Evolutionary conservation across 1,140 invertebrate species (phyloP).

Genomic region (Asbolus verrucosus): DNA sequence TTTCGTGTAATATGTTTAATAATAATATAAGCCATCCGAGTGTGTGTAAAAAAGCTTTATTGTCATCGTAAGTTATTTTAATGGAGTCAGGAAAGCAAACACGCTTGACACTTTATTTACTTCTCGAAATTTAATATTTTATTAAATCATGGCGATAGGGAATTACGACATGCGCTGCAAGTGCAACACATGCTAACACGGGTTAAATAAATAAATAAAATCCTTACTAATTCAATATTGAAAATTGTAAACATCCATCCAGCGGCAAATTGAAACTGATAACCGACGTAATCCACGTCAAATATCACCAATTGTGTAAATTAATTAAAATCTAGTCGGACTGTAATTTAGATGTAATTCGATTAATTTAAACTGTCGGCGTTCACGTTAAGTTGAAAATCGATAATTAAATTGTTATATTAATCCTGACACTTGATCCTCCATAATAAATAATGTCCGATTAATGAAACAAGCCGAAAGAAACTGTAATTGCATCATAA

Average conservation of each 20-base stretch:
- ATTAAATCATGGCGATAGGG: conserved; percentile 23
- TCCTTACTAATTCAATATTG: conserved; percentile 2
- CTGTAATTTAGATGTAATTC: conserved; percentile 34
- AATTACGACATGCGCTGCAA: conserved; percentile 6
- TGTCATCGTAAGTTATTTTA: conserved; percentile 13
- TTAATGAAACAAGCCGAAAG: not conserved
- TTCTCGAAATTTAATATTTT: conserved; percentile 28
- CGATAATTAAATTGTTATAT: not conserved
- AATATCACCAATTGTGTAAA: conserved; percentile 32
- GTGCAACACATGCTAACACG: conserved; percentile 9
- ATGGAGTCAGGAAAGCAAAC: conserved; percentile 15
- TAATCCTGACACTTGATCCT: not conserved
- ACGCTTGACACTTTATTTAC: conserved; percentile 36
- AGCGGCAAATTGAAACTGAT: conserved; percentile 25
- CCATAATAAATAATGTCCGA: not conserved
- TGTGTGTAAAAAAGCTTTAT: conserved; percentile 13
- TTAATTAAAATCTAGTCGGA: conserved; percentile 30
- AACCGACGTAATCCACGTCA: conserved; percentile 17
- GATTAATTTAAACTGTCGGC: conserved; percentile 20
- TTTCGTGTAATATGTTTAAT: too few species aligned
- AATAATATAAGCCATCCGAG: not conserved
- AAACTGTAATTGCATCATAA: conserved; percentile 9
- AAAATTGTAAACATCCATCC: conserved; percentile 17
- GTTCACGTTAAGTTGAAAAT: not conserved
- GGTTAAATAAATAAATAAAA: conserved; percentile 20